Base-by-base conservation (phyloP, 2,888 invertebrate species). In the Oscheius sp. region DNA sequence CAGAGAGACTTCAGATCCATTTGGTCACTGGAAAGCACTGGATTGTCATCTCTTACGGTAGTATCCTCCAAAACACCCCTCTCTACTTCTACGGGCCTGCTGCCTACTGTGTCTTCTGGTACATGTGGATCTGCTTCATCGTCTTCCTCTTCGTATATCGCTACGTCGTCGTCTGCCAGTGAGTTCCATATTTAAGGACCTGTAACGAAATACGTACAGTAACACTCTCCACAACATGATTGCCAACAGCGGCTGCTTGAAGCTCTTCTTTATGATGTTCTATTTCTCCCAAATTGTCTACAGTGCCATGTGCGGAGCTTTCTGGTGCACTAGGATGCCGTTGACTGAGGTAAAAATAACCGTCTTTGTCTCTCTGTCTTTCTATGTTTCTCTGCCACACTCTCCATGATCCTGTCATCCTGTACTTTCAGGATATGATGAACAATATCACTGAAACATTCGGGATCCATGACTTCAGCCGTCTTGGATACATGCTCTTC, bases 61-160 rank as follows among this genome's bases (percentile, higher is more conserved):
- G 32, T 11, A 29, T 65, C 1, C 29, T 65, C 0, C 13, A 33
- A 32, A 55, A 53, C 37, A 53, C 68, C 2, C 37, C 55, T 32
- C 55, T 55, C 48, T 47, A 47, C 37, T 53, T 35, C 37, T 51
- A 32, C 33, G 53, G 55, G 1, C 35, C 51, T 5, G 53, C 37
- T 10, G 32, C 35, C 11, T 68, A 68, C 53, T 53, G 68, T 35
- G 32, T 29, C 51, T 35, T 51, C 11, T 55, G 37, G 29, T 32
- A 33, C 11, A 51, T 51, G 47, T 65, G 65, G 65, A 65, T 65
- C 13, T 29, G 7, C 1, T 47, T 65, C 13, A 48, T 65, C 21
- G 65, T 65, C 11, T 11, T 65, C 29, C 48, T 65, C 3, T 65
- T 65, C 51, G 65, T 65, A n/a, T 50, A 68, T 37, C 53, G 68